phyloP scores from a whole-genome alignment of 1,140 invertebrate genomes.

The Doryteuthis pealeii region DNA sequence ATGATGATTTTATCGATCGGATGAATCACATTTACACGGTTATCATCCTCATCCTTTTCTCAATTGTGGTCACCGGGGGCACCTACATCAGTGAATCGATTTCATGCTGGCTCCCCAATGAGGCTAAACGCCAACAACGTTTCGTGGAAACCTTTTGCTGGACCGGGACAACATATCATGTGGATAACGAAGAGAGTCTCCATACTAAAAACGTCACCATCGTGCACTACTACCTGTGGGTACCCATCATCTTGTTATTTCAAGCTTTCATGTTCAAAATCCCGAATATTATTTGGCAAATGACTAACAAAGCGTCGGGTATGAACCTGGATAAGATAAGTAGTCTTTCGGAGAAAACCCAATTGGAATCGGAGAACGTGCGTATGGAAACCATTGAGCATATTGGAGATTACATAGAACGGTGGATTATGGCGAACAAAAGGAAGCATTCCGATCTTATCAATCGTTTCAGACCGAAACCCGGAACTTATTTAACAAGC shows the following conservation, averaged over 20 bases:
- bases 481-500: slow-evolving; percentile 60
- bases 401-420: slow-evolving; percentile 41
- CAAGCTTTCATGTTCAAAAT: slow-evolving; percentile 96
- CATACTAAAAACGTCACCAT: slow-evolving; percentile 28
- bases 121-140: slow-evolving; percentile 34
- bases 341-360: slow-evolving; percentile 66
- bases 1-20: slow-evolving; percentile 50
- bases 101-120: slow-evolving; percentile 44
- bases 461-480: slow-evolving; percentile 41
- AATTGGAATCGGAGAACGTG: slow-evolving; percentile 35
- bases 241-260: slow-evolving; percentile 79
- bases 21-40: slow-evolving; percentile 49
- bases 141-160: slow-evolving; percentile 57
- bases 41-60: slow-evolving; percentile 43
- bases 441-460: slow-evolving; percentile 37
- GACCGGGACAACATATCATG: slow-evolving; percentile 62
- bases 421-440: slow-evolving; percentile 39
- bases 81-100: slow-evolving; percentile 63
- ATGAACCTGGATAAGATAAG: slow-evolving; percentile 61
- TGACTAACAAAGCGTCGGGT: slow-evolving; percentile 41
- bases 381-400: slow-evolving; percentile 36
- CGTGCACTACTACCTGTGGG: slow-evolving; percentile 92
- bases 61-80: slow-evolving; percentile 45
- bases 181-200: slow-evolving; percentile 58
- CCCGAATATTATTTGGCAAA: slow-evolving; percentile 68